Conservation (phyloP, 2,113 vertebrate genomes). For the Cryptoleucopteryx plumbea region DNA sequence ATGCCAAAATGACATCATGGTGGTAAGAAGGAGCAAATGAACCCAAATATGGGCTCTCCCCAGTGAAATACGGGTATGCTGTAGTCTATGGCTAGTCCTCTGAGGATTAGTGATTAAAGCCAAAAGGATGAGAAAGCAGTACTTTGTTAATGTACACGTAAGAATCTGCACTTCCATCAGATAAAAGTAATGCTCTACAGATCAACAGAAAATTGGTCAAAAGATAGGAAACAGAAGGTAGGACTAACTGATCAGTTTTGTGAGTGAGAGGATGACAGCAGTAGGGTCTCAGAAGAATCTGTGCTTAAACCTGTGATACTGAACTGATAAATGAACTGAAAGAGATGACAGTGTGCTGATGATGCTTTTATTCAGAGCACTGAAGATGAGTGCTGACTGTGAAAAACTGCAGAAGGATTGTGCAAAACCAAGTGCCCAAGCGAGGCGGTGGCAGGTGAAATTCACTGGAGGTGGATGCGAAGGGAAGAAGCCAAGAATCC, state of each 20-base stretch:
- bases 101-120: neutral
- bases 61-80: neutral
- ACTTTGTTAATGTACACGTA: neutral
- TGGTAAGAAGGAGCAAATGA: neutral
- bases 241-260: neutral
- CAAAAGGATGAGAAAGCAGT: neutral
- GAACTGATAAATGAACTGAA: neutral
- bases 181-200: neutral
- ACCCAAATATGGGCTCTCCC: neutral
- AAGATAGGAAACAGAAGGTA: neutral
- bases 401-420: neutral
- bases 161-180: neutral
- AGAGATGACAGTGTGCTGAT: neutral
- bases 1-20: neutral
- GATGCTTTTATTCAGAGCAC: neutral
- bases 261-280: neutral
- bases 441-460: neutral
- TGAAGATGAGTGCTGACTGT: neutral
- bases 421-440: neutral
- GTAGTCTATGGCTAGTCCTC: neutral
- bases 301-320: neutral
- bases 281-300: neutral
- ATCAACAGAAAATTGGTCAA: neutral
- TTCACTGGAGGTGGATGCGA: neutral
- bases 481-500: neutral